These are phyloP conservation scores for Tetramorium parvispinum DNA, from an alignment of 1,140 invertebrate genomes.

Conservation along the genomic window DNA sequence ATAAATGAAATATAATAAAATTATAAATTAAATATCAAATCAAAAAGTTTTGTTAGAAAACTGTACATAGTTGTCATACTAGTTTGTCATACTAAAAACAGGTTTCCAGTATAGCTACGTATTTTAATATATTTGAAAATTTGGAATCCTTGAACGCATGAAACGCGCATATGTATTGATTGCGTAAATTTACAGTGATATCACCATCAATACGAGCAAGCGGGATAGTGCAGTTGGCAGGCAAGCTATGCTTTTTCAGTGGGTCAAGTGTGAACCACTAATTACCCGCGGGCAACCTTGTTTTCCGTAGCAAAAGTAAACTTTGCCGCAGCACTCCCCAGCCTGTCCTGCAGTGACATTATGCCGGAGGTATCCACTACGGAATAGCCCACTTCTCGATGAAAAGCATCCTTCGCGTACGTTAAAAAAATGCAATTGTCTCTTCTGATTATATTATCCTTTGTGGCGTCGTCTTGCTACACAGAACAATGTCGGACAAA, in stretches of 20 bases:
- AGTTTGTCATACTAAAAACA: neutral
- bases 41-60: neutral
- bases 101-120: neutral
- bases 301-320: conserved; percentile 78
- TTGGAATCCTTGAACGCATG: neutral
- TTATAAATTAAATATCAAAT: neutral
- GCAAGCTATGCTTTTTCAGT: conserved; percentile 58
- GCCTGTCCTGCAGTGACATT: conserved; percentile 10
- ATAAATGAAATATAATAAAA: neutral
- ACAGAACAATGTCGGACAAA: conserved; percentile 1
- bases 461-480: conserved; percentile 3
- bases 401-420: conserved; percentile 3
- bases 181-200: neutral
- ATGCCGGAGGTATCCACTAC: conserved; percentile 12
- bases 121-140: neutral
- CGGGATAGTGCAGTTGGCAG: neutral
- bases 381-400: conserved; percentile 26
- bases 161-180: neutral
- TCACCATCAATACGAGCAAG: neutral
- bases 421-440: conserved; percentile 41
- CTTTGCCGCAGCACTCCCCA: conserved; percentile 68
- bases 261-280: conserved; percentile 80
- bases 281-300: conserved; percentile 77
- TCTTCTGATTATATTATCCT: conserved; percentile 35
- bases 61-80: no score